These are phyloP conservation scores for Heliangelus exortis DNA, from an alignment of 2,797 vertebrate species.

Conservation along the genomic window DNA sequence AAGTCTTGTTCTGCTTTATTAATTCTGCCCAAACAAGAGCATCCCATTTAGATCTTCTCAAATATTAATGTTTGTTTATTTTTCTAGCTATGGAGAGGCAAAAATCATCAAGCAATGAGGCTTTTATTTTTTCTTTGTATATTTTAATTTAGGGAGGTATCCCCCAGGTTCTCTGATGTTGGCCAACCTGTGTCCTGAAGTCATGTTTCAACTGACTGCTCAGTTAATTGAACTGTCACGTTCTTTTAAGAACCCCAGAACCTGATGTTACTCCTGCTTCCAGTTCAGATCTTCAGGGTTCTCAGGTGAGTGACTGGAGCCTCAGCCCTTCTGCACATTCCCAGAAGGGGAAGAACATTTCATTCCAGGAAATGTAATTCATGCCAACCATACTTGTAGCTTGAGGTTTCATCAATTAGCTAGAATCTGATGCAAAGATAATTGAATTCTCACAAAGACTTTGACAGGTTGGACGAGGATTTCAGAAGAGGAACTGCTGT, in stretches of 20 bases:
- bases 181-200: constrained; percentile 30
- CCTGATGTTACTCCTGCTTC: not conserved
- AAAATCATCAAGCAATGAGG: not conserved
- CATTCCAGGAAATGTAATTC: not conserved
- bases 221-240: constrained; percentile 16
- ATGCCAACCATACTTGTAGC: not conserved
- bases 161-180: not conserved
- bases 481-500: not conserved
- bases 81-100: not conserved
- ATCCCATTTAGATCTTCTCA: not conserved
- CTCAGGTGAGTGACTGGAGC: not conserved
- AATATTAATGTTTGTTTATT: not conserved
- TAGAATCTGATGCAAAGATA: not conserved
- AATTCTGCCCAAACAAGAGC: not conserved
- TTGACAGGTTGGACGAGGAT: not conserved
- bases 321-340: not conserved
- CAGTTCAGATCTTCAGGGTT: not conserved
- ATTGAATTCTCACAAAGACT: not conserved
- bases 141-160: not conserved
- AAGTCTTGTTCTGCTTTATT: constrained; percentile 5
- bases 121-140: not conserved
- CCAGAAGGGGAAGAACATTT: not conserved
- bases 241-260: constrained; percentile 10
- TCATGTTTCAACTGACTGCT: constrained; percentile 4
- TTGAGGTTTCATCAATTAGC: not conserved